Evolutionary conservation across 2,888 invertebrate species (phyloP), one percentile per base, ranked within the genome.

Genomic region (Geotrupes spiniger): DNA sequence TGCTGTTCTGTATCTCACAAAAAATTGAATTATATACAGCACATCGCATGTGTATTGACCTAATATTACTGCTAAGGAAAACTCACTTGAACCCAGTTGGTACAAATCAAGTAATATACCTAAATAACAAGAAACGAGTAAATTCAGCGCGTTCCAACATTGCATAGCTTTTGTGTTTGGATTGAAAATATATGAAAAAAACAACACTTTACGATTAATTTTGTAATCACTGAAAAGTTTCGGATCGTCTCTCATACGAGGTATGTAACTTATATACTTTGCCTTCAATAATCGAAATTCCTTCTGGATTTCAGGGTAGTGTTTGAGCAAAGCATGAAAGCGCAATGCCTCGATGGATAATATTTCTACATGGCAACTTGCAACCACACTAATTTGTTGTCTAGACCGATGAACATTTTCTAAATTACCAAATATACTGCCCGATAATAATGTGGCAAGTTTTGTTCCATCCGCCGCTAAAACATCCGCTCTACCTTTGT

Each of bases 371-470:
- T 54, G 56, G 10, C 54, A 55, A 28, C 43, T 54, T 9, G 54
- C 52, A 5, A 53, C 52, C n/a, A 53, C 46, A 36, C 49, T 51
- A 10, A 57, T 48, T 11, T 42, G 51, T 31, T 54, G 49, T 36
- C 60, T 33, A 1, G 29, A 15, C 5, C 40, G 43, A 1, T 31
- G 9, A 2, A 31, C 33, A 8, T 53, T 48, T 6, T 56, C 53
- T 33, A 60, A 45, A 41, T 57, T 58, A 9, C 60, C 60, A 33
- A 60, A 58, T 16, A 60, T 52, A 10, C 57, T 49, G 2, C 58
- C 59, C 6, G 44, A 12, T 11, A 25, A 27, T 5, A 60, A 39
- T 1, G 48, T 52, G 14, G 53, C 47, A 3, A 58, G 36, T 10
- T 53, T 38, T 5, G 48, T 54, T 10, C 59, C 59, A 41, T 56